Evolutionary conservation across 2,797 vertebrate genomes (phyloP).

Genomic region (Orientallactaga sibirica): DNA sequence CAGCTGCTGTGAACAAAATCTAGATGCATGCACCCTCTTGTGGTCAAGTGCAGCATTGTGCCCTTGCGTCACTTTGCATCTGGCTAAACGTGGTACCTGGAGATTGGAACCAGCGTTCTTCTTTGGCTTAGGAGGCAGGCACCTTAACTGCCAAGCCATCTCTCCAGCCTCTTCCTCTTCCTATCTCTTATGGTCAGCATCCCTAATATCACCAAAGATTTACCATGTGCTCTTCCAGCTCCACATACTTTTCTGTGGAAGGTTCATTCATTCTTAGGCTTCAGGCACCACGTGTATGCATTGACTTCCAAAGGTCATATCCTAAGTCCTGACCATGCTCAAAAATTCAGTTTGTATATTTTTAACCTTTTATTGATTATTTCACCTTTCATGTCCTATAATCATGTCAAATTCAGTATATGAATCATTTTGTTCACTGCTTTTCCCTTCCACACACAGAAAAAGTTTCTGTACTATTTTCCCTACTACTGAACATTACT

Average conservation of each 20-base stretch:
- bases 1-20: too few relatives aligned
- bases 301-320: neutral
- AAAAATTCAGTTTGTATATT: neutral
- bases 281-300: neutral
- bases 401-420: neutral
- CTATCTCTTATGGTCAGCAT: neutral
- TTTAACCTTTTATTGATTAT: neutral
- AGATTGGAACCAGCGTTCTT: too few relatives aligned
- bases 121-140: too few relatives aligned
- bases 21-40: too few relatives aligned
- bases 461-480: neutral
- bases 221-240: neutral
- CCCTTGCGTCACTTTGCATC: too few relatives aligned
- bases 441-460: constrained; percentile 37
- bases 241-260: neutral
- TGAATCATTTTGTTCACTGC: neutral
- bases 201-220: neutral
- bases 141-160: too few relatives aligned
- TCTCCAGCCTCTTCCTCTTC: neutral
- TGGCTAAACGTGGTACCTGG: too few relatives aligned
- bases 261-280: neutral
- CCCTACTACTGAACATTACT: neutral
- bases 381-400: neutral
- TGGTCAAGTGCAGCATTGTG: too few relatives aligned
- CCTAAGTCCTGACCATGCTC: neutral